These are phyloP conservation scores for Sarcophaga peregrina DNA, from an alignment of 1,140 invertebrate species.

Conservation along the genomic window DNA sequence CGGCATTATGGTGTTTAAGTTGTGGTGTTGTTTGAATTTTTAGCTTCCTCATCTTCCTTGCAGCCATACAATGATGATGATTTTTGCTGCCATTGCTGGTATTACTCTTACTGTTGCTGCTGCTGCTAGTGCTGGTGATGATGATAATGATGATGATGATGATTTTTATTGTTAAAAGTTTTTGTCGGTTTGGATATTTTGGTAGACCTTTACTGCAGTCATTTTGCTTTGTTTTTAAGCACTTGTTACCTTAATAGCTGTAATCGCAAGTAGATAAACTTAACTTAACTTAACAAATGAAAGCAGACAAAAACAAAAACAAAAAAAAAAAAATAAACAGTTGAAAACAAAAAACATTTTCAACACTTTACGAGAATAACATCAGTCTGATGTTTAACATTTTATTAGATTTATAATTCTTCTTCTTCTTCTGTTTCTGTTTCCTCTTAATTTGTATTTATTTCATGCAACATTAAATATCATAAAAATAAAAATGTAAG, in stretches of 20 bases:
- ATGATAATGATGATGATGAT: background rate
- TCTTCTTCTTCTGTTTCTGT: background rate
- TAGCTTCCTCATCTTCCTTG: slow-evolving; percentile 17
- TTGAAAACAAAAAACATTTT: slow-evolving; percentile 24
- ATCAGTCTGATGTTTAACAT: slow-evolving; percentile 27
- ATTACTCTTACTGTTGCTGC: background rate
- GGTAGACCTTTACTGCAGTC: background rate
- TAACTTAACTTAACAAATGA: background rate
- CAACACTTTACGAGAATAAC: background rate
- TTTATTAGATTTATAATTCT: background rate
- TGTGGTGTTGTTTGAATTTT: background rate
- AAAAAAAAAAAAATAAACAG: too few species aligned
- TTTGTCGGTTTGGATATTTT: background rate
- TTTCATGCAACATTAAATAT: slow-evolving; percentile 12
- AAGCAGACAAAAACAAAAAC: background rate
- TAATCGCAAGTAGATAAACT: slow-evolving; percentile 25
- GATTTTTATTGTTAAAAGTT: background rate
- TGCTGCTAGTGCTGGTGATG: background rate
- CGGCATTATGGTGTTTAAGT: background rate
- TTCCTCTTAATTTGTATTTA: background rate
- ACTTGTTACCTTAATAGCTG: slow-evolving; percentile 24
- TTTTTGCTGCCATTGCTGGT: background rate
- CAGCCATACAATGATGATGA: background rate
- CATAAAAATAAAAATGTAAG: background rate
- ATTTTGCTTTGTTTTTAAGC: background rate